Conservation (phyloP, 2,888 invertebrate species). For the Druceiella hillmani region DNA sequence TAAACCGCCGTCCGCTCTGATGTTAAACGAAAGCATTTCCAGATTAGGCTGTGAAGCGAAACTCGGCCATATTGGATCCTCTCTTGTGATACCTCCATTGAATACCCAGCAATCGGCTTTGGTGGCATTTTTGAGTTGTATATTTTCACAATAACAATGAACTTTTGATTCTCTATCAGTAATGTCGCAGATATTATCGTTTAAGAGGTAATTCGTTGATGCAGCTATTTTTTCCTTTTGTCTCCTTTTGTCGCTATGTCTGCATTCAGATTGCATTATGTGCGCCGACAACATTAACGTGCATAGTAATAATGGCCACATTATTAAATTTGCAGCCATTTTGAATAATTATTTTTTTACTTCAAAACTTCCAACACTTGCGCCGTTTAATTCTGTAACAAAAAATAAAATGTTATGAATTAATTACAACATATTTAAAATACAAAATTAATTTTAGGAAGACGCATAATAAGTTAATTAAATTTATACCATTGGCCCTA, state of each 20-base stretch:
- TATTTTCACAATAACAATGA: constrained; percentile 62
- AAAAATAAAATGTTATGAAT: no score
- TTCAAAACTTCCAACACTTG: no score
- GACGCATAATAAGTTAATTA: no score
- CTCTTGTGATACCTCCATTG: constrained; percentile 58
- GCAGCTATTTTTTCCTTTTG: constrained; percentile 40
- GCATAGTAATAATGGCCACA: no score
- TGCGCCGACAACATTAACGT: no score
- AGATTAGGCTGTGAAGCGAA: constrained; percentile 68
- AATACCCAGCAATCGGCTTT: constrained; percentile 76
- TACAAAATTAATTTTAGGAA: no score
- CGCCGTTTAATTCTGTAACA: no score
- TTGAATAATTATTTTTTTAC: no score
- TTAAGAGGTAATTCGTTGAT: constrained; percentile 29
- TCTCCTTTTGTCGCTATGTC: constrained; percentile 44
- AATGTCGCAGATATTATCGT: constrained; percentile 53
- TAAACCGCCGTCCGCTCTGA: constrained; percentile 62
- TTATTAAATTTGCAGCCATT: no score
- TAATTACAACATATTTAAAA: no score
- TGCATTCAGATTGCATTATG: no score
- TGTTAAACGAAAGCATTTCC: constrained; percentile 63
- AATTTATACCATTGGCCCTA: no score
- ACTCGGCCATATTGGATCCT: constrained; percentile 66
- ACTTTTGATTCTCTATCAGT: constrained; percentile 52
- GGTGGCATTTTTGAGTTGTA: constrained; percentile 52